Base-by-base conservation (phyloP, 2,797 vertebrate genomes). In the Notoglanidium macrostoma region DNA sequence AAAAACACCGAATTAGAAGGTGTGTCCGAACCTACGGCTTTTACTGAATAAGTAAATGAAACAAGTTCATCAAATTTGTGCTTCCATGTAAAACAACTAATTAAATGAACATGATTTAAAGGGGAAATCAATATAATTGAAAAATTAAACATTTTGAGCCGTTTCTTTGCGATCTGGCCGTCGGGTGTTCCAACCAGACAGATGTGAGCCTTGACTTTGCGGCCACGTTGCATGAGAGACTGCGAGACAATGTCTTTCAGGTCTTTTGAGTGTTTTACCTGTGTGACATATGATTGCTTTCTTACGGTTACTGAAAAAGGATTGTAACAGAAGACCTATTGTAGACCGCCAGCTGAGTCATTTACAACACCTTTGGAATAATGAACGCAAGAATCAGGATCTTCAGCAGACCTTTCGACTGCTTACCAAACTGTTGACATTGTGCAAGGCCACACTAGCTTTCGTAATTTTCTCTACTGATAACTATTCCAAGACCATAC, bases 391-490 rank as follows among this genome's bases (percentile, higher is more conserved):
- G 10, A 59, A 63, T 29, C 3, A 11, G 14, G 26, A 59, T 40
- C 23, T 63, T 81, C 21, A 63, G 29, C 49, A 55, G 40, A 29
- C 79, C 59, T 29, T 82, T n/a, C 21, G 26, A 65, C 46, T 83
- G 17, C n/a, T 68, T 54, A 54, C 63, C 63, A 68, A 51, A 83
- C 81, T 83, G 63, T 68, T 83, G 46, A 35, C 46, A 32, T 68
- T 83, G 80, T 67, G 61, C 46, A 83, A 83, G 46, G n/a, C 63
- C 17, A 35, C 29, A 23, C 63, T 14, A 26, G 46, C 44, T 83
- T 83, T 83, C 46, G 68, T 19, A 81, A 81, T 10, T 32, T 51
- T 83, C 46, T 54, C 1, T 68, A 7, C 81, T 83, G 81, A 68
- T 83, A 83, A 54, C 46, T 68, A 21, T 21, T 44, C 80, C 79